Base-by-base conservation (phyloP, 1,140 invertebrate genomes). In the Trigoniulus corallinus region DNA sequence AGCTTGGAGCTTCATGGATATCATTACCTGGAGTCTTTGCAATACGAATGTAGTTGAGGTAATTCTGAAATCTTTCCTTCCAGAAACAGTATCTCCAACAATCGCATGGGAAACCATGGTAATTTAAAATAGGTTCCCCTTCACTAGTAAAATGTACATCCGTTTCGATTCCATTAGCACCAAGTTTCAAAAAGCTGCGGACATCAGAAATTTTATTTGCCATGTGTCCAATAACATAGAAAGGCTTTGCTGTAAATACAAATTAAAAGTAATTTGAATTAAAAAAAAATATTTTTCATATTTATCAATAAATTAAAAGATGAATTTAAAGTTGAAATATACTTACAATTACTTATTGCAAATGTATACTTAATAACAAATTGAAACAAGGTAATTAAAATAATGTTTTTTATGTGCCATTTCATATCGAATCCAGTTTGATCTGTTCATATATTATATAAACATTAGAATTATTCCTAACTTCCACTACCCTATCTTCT, bases 201-300 rank as follows among this genome's bases (percentile, higher is more conserved):
- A 56, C 48, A n/a, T 54, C 51, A 21, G 26, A 7, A 4, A 57
- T 50, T 23, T 26, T 50, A 29, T 57, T 57, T 1, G 50, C 54
- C 54, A 56, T 53, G 46, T 57, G 54, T 12, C 47, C 56, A 15
- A 57, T 56, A 3, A 50, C 40, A 24, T 53, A 57, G 7, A 56
- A 50, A 1, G 56, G 56, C 29, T 48, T 24, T 47, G 26, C n/a
- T n/a, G n/a, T 4, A 41, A 1, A 22, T 53, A n/a, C 34, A 39
- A 39, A 12, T 39, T 39, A 12, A 39, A 12, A 10, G n/a, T 39
- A 10, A 39, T 39, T 39, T n/a, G n/a, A 39, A n/a, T n/a, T n/a
- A 12, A 39, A 39, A 39, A 12, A n/a, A 39, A 12, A 39, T 12
- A 39, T 39, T 12, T 12, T 12, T 12, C n/a, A 39, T 12, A 12